These are phyloP conservation scores for Cariama cristata DNA, from an alignment of 2,113 vertebrate genomes.

Conservation along the genomic window DNA sequence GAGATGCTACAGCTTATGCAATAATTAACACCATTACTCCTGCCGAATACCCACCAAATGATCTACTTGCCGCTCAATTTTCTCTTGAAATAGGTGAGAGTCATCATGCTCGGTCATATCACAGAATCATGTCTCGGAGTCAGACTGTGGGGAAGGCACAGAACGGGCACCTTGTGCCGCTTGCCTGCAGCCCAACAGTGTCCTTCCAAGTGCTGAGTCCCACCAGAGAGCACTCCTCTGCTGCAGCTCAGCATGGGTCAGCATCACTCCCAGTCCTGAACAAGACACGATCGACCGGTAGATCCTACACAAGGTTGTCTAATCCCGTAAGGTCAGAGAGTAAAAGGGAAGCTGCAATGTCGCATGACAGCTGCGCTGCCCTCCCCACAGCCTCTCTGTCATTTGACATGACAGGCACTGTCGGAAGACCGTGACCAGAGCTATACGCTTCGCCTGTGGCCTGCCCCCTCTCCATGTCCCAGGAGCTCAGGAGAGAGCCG, in stretches of 20 bases:
- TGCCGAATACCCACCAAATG: background rate
- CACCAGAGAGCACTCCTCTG: background rate
- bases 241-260: background rate
- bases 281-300: rapidly evolving
- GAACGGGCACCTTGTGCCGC: background rate
- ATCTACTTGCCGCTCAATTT: background rate
- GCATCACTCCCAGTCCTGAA: background rate
- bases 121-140: background rate
- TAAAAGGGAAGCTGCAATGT: background rate
- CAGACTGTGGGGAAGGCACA: background rate
- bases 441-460: background rate
- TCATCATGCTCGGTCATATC: rapidly evolving
- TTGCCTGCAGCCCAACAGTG: background rate
- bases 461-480: background rate
- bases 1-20: background rate
- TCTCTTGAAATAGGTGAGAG: background rate
- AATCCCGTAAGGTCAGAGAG: background rate
- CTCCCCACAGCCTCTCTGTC: background rate
- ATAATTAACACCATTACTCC: background rate
- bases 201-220: background rate
- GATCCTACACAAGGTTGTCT: background rate
- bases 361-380: background rate
- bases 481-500: background rate
- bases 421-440: background rate
- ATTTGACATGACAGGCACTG: background rate